Evolutionary conservation across 1,140 invertebrate genomes (phyloP).

Genomic region (Lucilia sericata): DNA sequence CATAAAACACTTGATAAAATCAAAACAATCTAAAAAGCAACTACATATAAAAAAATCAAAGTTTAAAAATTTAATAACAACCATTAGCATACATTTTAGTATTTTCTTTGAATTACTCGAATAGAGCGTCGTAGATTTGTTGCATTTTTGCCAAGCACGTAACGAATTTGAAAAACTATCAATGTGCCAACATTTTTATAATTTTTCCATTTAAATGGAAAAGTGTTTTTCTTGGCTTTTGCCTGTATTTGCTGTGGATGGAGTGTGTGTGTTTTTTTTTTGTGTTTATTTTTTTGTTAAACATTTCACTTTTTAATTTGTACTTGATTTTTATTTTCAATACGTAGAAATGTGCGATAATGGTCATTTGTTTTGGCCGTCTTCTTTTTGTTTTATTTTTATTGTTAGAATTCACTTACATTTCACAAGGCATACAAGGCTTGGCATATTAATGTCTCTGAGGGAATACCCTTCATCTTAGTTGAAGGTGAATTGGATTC

Average conservation of each 20-base stretch:
- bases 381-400: slow-evolving; percentile 10
- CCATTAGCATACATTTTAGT: background rate
- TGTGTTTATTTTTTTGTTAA: background rate
- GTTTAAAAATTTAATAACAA: slow-evolving; percentile 4
- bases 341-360: slow-evolving; percentile 1
- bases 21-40: background rate
- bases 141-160: slow-evolving; percentile 1
- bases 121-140: background rate
- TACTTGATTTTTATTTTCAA: slow-evolving; percentile 38
- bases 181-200: slow-evolving; percentile 16
- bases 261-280: no score
- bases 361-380: background rate
- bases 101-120: background rate
- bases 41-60: background rate
- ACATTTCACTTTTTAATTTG: slow-evolving; percentile 43
- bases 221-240: slow-evolving; percentile 32
- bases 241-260: background rate
- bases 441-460: slow-evolving; percentile 9
- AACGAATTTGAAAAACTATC: slow-evolving; percentile 2
- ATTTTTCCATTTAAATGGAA: slow-evolving; percentile 24
- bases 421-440: background rate
- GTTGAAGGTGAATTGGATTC: background rate
- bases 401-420: slow-evolving; percentile 7
- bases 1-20: background rate
- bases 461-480: background rate